Evolutionary conservation across 2,797 vertebrate genomes (phyloP).

Genomic region (Myotis myotis): DNA sequence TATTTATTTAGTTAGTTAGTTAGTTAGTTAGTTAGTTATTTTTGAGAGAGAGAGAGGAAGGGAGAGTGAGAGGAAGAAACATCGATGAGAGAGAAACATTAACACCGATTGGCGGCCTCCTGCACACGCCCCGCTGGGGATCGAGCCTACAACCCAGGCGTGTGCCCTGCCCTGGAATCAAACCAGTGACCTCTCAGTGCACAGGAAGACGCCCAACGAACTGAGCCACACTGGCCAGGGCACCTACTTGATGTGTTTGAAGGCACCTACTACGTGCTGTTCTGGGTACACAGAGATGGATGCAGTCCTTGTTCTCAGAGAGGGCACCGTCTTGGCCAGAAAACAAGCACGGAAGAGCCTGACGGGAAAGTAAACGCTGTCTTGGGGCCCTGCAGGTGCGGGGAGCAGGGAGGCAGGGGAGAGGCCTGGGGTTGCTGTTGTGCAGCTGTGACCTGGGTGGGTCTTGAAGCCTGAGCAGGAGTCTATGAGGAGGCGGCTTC

Average conservation of each 20-base stretch:
- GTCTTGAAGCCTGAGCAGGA: neutral
- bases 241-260: neutral
- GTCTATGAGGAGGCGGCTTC: neutral
- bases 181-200: neutral
- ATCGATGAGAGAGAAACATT: neutral
- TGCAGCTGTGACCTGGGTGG: neutral
- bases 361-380: accelerated
- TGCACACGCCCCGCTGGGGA: neutral
- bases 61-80: neutral
- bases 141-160: neutral
- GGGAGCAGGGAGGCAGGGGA: neutral
- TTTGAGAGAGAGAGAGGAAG: neutral
- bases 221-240: too few relatives aligned
- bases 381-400: neutral
- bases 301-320: neutral
- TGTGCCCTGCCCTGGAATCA: neutral
- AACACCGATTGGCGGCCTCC: neutral
- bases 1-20: neutral
- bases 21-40: too few relatives aligned
- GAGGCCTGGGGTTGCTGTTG: neutral
- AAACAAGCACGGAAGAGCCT: neutral
- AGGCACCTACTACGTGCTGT: neutral
- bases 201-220: too few relatives aligned
- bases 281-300: neutral
- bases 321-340: neutral